Base-by-base conservation (phyloP, 2,113 vertebrate genomes). In the Hoplias malabaricus region DNA sequence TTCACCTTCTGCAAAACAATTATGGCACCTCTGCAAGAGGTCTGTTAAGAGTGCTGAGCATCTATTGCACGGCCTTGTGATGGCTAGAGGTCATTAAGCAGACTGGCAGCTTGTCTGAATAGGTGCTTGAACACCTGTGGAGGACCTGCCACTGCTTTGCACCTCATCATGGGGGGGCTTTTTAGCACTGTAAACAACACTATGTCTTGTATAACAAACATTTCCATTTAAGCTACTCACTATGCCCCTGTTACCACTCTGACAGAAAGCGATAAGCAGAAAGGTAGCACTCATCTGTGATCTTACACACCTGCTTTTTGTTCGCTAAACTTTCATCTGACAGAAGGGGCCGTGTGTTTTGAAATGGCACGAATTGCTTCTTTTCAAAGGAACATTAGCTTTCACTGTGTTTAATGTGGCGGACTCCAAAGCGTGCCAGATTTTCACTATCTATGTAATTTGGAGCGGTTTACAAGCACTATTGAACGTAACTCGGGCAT, bases 391-490 rank as follows among this genome's bases (percentile, higher is more conserved):
- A 81, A 76, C 68, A 75, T 81, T 78, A 57, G 61, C 19, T 53
- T 74, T 63, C 42, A 34, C 72, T 69, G 80, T 62, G 70, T 43
- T 68, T 79, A 75, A 78, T 63, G 29, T 38, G 46, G 34, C 48
- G 46, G 46, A 72, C 71, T 48, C 65, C 75, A 81, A 74, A 78
- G 71, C 67, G 69, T 79, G 56, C 62, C 77, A 77, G 34, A 50
- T 12, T 19, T 76, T 76, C 36, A 43, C 68, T 73, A 82, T 69
- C 63, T 43, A 16, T 25, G 77, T 62, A 76, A 69, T 75, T 70
- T 33, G 63, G 33, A 31, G 82, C 5, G 67, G 54, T 73, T 77
- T 69, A 36, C 33, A 70, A 67, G 70, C 71, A 25, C 48, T 46
- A n/a, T 63, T 62, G 36, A 67, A 54, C 59, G 42, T 23, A 83